Conservation (phyloP, 1,140 invertebrate genomes). For the Lethrus apterus region DNA sequence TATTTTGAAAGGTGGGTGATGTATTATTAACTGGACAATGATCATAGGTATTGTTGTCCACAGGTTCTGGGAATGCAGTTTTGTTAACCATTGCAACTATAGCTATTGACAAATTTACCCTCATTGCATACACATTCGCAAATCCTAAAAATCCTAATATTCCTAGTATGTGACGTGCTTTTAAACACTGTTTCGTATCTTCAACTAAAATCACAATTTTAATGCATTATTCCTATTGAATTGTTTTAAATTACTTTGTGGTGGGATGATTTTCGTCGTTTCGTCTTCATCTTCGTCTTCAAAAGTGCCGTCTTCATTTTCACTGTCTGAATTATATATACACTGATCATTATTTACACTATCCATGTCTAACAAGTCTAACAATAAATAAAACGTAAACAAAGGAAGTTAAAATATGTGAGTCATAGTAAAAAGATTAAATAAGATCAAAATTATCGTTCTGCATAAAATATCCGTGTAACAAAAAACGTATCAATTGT, state of each 20-base stretch:
- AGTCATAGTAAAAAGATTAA: no score
- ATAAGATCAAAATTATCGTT: no score
- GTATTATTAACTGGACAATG: slow-evolving; percentile 56
- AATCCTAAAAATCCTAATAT: slow-evolving; percentile 74
- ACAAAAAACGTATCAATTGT: no score
- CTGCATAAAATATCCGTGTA: no score
- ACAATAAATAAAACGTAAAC: no score
- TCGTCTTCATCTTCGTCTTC: slow-evolving; percentile 38
- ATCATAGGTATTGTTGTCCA: slow-evolving; percentile 49
- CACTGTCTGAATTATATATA: slow-evolving; percentile 24
- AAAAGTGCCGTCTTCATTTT: slow-evolving; percentile 26
- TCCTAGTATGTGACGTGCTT: slow-evolving; percentile 67
- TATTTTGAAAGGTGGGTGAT: slow-evolving; percentile 43
- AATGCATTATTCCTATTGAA: background rate
- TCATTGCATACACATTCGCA: slow-evolving; percentile 81
- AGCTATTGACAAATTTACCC: slow-evolving; percentile 87
- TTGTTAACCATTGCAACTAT: slow-evolving; percentile 91
- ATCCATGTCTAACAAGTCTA: slow-evolving; percentile 40
- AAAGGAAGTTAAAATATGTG: no score
- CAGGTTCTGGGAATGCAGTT: slow-evolving; percentile 51
- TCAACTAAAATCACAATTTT: slow-evolving; percentile 41
- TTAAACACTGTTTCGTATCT: slow-evolving; percentile 58
- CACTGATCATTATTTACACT: slow-evolving; percentile 18
- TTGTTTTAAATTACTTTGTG: slow-evolving; percentile 29
- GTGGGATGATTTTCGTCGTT: slow-evolving; percentile 36